Evolutionary conservation across 2,113 vertebrate genomes (phyloP).

Genomic region (Oncorhynchus kisutch): DNA sequence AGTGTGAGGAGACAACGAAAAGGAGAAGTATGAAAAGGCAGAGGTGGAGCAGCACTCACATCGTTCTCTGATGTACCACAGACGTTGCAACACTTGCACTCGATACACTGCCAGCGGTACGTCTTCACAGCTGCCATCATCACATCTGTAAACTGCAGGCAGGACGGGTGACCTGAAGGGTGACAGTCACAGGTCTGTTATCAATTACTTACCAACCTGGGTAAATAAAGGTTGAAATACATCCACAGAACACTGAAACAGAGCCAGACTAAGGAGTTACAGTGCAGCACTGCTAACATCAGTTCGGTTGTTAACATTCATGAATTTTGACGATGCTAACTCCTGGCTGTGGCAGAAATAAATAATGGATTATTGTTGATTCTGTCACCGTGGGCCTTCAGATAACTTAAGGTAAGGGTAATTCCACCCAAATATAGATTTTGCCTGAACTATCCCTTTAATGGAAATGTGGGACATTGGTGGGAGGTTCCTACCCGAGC

Average conservation of each 20-base stretch:
- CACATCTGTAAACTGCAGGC: conserved; percentile 93
- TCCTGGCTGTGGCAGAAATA: too few relatives aligned
- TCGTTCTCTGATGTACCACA: conserved; percentile 96
- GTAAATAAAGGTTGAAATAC: too few relatives aligned
- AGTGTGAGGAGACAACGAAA: background rate
- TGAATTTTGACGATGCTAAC: too few relatives aligned
- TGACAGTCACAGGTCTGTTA: background rate
- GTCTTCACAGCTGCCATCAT: conserved; percentile 98
- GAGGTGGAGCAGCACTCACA: conserved; percentile 69
- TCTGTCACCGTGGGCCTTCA: too few relatives aligned
- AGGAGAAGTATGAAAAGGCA: background rate
- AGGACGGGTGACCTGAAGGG: conserved; percentile 85
- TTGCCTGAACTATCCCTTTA: too few relatives aligned
- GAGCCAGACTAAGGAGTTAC: background rate
- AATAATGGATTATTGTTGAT: too few relatives aligned
- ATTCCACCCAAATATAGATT: too few relatives aligned
- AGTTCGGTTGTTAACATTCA: too few relatives aligned
- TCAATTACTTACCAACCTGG: too few relatives aligned
- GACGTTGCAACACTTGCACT: conserved; percentile 97
- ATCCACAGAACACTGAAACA: background rate
- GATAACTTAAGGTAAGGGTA: too few relatives aligned
- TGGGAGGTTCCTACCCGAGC: conserved; percentile 78
- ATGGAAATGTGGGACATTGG: too few relatives aligned
- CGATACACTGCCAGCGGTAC: conserved; percentile 97
- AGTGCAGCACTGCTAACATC: too few relatives aligned